These are phyloP conservation scores for Carduelis carduelis DNA, from an alignment of 2,797 vertebrate genomes.

Conservation along the genomic window DNA sequence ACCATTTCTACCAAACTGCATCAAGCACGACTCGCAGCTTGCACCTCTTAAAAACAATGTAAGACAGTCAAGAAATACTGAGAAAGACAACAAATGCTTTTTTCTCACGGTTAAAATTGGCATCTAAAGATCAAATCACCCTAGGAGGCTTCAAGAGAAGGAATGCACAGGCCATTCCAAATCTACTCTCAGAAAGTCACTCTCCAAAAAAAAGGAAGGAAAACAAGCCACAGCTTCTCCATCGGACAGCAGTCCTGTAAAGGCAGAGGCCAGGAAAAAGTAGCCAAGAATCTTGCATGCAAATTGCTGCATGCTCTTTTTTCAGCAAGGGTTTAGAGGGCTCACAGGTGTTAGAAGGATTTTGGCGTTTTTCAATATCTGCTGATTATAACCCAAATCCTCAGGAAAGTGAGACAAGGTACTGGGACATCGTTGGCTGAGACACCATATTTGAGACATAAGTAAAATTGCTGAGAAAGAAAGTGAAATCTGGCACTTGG, in stretches of 20 bases:
- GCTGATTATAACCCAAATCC: background rate
- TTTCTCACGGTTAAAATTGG: background rate
- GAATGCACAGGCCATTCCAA: background rate
- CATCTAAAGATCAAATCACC: background rate
- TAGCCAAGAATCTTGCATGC: background rate
- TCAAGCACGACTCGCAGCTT: background rate
- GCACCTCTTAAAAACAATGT: background rate
- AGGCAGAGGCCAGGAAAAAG: background rate
- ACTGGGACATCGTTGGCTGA: background rate
- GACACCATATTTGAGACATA: background rate
- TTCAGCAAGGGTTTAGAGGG: background rate
- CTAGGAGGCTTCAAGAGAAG: background rate
- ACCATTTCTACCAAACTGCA: background rate
- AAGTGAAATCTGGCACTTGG: background rate
- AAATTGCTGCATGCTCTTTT: accelerated
- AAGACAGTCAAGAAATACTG: background rate
- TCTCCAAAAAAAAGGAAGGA: background rate
- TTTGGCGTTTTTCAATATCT: background rate
- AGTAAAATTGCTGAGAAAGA: background rate
- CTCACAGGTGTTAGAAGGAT: background rate
- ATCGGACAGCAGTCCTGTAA: background rate
- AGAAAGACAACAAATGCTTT: background rate
- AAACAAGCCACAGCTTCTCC: background rate
- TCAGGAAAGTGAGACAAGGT: background rate
- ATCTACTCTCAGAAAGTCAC: background rate